Percentiles rank a stretch among this genome's conserved stretches.
Evolutionary conservation across 2,797 vertebrate genomes (phyloP).

Genomic region (Neosalanx taihuensis): DNA sequence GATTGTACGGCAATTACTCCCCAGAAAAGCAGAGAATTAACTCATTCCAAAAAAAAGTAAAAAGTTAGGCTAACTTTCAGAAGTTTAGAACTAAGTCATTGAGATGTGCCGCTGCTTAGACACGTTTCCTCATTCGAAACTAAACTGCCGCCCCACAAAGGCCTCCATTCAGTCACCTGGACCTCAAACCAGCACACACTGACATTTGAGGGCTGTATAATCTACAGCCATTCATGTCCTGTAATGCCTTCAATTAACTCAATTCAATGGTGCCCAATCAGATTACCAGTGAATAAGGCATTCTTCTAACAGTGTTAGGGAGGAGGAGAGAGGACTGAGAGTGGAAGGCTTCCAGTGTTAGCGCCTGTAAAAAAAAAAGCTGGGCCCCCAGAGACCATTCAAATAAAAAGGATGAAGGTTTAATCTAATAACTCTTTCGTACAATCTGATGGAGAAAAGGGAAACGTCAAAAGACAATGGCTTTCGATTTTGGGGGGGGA

Average conservation of each 20-base stretch:
- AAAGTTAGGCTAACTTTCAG: too few species aligned
- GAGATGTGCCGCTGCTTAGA: too few species aligned
- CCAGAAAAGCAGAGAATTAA: too few species aligned
- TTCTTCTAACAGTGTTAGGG: slow-evolving; percentile 17
- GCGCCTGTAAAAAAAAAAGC: slow-evolving; percentile 1
- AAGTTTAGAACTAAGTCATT: too few species aligned
- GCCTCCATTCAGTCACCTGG: neutral
- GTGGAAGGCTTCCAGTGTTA: slow-evolving; percentile 25
- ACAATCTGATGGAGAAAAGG: neutral
- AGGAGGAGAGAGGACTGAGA: neutral
- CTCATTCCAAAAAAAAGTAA: too few species aligned
- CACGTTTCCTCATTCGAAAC: neutral
- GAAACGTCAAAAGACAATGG: slow-evolving; percentile 39
- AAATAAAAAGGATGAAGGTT: slow-evolving; percentile 61
- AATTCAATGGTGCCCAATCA: slow-evolving; percentile 25
- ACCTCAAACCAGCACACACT: neutral
- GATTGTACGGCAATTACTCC: too few species aligned
- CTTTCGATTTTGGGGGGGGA: slow-evolving; percentile 22
- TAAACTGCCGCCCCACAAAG: neutral
- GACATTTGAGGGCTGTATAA: slow-evolving; percentile 20
- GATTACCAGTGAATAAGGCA: slow-evolving; percentile 36
- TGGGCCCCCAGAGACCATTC: slow-evolving; percentile 36
- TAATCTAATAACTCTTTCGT: slow-evolving; percentile 55
- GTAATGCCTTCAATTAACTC: slow-evolving; percentile 39
- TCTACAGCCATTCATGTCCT: slow-evolving; percentile 21